A percentile compares a stretch with the other conserved stretches of the same genome.
Conservation (phyloP, 2,888 invertebrate genomes). For the Callyntrura sp. region DNA sequence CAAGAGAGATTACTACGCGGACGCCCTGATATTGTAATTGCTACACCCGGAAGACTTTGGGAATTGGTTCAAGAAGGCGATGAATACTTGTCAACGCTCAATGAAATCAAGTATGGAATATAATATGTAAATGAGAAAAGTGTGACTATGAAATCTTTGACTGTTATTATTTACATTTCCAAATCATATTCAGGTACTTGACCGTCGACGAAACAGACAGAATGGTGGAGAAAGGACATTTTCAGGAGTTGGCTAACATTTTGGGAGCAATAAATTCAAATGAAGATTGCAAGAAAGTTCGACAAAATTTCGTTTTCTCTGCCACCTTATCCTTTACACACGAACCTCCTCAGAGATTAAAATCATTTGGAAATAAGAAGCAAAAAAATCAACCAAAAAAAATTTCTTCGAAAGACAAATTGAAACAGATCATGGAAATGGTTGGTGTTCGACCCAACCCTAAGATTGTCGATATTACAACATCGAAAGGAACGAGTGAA, state of each 20-base stretch:
- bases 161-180: too few species aligned
- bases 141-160: too few species aligned
- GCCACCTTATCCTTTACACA: slow-evolving; percentile 98
- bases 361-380: slow-evolving; percentile 84
- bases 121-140: too few species aligned
- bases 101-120: slow-evolving; percentile 88
- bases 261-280: slow-evolving; percentile 92
- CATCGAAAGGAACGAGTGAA: slow-evolving; percentile 92
- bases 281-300: slow-evolving; percentile 86
- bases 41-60: slow-evolving; percentile 99
- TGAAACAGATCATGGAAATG: slow-evolving; percentile 91
- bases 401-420: slow-evolving; percentile 91
- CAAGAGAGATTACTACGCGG: slow-evolving; percentile 94
- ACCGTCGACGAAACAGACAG: slow-evolving; percentile 99
- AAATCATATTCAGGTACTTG: slow-evolving; percentile 88
- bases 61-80: slow-evolving; percentile 94
- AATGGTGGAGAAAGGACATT: slow-evolving; percentile 98
- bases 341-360: slow-evolving; percentile 88
- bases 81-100: slow-evolving; percentile 90
- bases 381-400: slow-evolving; percentile 85
- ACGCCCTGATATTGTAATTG: slow-evolving; percentile 97
- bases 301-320: slow-evolving; percentile 99
- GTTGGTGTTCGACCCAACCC: slow-evolving; percentile 93
- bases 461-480: slow-evolving; percentile 97
- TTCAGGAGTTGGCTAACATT: slow-evolving; percentile 94